A percentile compares a stretch with the other conserved stretches of the same genome.
Evolutionary conservation across 2,888 invertebrate species (phyloP).

Genomic region (Tortricodes alternella): DNA sequence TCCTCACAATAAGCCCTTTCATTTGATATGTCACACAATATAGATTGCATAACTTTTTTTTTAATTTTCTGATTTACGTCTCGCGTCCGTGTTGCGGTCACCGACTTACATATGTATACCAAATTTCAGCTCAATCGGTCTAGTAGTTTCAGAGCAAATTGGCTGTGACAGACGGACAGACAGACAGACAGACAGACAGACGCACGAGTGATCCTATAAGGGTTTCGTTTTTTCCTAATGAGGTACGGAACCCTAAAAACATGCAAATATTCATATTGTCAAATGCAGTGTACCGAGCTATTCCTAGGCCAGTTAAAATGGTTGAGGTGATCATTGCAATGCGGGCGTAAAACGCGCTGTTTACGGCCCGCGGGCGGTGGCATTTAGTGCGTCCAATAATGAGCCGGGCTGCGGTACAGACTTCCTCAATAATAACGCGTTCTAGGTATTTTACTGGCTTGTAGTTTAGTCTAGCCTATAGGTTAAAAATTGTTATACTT

Average conservation of each 20-base stretch:
- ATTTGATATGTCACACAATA: too few relatives aligned
- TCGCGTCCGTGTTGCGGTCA: too few relatives aligned
- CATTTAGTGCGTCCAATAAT: conserved; percentile 54
- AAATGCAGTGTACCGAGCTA: conserved; percentile 14
- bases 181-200: too few relatives aligned
- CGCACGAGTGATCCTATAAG: too few relatives aligned
- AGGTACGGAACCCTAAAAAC: background rate
- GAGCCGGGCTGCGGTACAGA: conserved; percentile 31
- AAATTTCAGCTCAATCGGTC: too few relatives aligned
- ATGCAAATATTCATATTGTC: conserved; percentile 19
- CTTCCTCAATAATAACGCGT: background rate
- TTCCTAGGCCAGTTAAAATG: conserved; percentile 26
- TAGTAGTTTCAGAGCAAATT: background rate
- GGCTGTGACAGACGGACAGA: too few relatives aligned
- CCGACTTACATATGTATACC: too few relatives aligned
- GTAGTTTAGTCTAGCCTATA: background rate
- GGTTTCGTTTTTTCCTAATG: too few relatives aligned
- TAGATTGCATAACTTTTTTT: too few relatives aligned
- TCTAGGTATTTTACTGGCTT: background rate
- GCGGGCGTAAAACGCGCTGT: conserved; percentile 49
- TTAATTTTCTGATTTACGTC: too few relatives aligned
- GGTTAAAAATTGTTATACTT: too few relatives aligned
- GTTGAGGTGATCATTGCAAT: conserved; percentile 32
- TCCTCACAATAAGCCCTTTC: too few relatives aligned
- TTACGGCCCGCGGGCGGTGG: conserved; percentile 45